Percentiles rank a stretch among this genome's conserved stretches.
These are phyloP conservation scores for Chloebia gouldiae DNA, from an alignment of 2,113 vertebrate species.

Conservation along the genomic window DNA sequence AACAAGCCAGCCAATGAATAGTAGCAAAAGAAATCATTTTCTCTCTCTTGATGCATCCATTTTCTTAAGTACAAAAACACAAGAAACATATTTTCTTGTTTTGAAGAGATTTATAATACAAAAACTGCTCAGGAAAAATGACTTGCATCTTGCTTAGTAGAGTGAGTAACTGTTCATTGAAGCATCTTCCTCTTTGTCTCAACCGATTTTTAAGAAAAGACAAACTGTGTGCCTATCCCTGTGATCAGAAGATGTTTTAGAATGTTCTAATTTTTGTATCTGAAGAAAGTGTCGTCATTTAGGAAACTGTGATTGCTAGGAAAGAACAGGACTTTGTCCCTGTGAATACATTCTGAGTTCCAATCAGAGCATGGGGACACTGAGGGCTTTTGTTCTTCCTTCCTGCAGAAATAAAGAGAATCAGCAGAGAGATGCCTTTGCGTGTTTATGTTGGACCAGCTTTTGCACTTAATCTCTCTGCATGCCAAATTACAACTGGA, in stretches of 20 bases:
- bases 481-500: neutral
- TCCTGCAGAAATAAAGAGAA: neutral
- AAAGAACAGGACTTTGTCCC: neutral
- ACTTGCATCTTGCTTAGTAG: neutral
- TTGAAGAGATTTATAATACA: neutral
- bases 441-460: neutral
- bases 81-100: neutral
- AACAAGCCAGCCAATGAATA: neutral
- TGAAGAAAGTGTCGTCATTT: neutral
- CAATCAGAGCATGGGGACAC: fast-evolving
- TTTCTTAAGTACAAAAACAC: neutral
- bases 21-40: neutral
- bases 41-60: neutral
- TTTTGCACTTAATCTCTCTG: neutral
- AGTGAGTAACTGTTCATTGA: neutral
- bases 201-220: neutral
- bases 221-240: neutral
- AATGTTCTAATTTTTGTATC: neutral
- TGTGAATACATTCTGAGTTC: neutral
- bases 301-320: neutral
- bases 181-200: neutral
- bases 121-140: neutral
- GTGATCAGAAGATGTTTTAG: neutral
- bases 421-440: neutral
- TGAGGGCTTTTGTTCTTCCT: neutral